These are phyloP conservation scores for Pantherophis guttatus DNA, from an alignment of 2,113 vertebrate species.

Conservation along the genomic window DNA sequence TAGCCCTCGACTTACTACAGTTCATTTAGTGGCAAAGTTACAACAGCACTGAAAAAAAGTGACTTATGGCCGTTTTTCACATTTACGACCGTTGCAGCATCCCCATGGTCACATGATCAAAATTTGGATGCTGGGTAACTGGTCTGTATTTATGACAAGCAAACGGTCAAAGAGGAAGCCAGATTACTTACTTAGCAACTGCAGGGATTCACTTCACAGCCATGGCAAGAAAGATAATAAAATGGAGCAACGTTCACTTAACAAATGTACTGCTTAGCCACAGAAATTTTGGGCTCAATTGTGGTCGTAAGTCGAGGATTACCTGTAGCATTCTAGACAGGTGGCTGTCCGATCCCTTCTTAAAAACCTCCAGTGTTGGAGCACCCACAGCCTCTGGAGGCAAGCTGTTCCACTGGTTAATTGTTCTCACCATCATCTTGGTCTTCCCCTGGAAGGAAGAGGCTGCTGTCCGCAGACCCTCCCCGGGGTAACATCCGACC, in stretches of 20 bases:
- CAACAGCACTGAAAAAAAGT: not conserved
- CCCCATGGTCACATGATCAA: not conserved
- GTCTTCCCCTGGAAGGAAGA: not conserved
- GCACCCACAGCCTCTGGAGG: not conserved
- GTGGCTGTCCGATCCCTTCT: not conserved
- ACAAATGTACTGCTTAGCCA: not conserved
- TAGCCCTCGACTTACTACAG: not conserved
- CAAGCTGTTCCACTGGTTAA: not conserved
- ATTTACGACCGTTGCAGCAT: not conserved
- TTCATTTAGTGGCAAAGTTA: not conserved
- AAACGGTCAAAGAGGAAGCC: not conserved
- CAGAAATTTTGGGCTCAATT: not conserved
- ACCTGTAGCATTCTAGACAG: not conserved
- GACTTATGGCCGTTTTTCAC: not conserved
- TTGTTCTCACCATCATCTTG: slow-evolving; percentile 67
- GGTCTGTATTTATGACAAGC: not conserved
- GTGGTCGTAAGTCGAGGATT: not conserved
- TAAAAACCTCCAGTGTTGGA: not conserved
- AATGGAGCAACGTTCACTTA: not conserved
- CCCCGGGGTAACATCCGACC: not conserved
- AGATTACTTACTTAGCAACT: not conserved
- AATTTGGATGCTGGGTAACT: not conserved
- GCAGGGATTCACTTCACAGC: not conserved
- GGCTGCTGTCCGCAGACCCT: not conserved
- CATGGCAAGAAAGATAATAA: not conserved